A percentile compares a stretch with the other conserved stretches of the same genome.
phyloP scores from a whole-genome alignment of 2,888 invertebrate genomes.

The Schrankia costaestrigalis region DNA sequence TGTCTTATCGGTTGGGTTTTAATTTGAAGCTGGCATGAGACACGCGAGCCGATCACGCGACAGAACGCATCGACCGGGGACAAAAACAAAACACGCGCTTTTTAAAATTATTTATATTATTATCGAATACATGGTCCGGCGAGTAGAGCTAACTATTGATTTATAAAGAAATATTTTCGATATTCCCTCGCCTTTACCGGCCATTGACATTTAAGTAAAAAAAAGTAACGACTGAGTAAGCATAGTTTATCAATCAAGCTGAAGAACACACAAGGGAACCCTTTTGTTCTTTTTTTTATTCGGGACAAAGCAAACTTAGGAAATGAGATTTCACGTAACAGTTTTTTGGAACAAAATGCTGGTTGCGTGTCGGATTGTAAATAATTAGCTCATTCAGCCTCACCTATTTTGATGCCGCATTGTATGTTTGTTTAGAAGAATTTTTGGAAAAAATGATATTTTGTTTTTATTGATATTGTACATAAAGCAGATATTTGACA shows the following conservation, averaged over 20 bases:
- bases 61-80: slow-evolving; percentile 52
- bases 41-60: slow-evolving; percentile 78
- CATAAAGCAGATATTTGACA: slow-evolving; percentile 1
- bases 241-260: slow-evolving; percentile 43
- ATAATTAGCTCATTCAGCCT: slow-evolving; percentile 75
- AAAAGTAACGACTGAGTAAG: slow-evolving; percentile 37
- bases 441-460: slow-evolving; percentile 50
- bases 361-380: slow-evolving; percentile 76
- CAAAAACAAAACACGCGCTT: slow-evolving; percentile 41
- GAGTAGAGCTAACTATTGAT: slow-evolving; percentile 33
- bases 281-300: slow-evolving; percentile 54
- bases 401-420: slow-evolving; percentile 63
- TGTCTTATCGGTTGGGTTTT: slow-evolving; percentile 76
- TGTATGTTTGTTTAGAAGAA: slow-evolving; percentile 63
- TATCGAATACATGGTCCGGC: slow-evolving; percentile 39
- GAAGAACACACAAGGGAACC: slow-evolving; percentile 49
- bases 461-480: slow-evolving; percentile 38
- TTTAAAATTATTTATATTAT: slow-evolving; percentile 65
- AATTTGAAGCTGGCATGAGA: slow-evolving; percentile 76
- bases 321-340: slow-evolving; percentile 78
- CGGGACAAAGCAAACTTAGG: slow-evolving; percentile 68
- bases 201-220: slow-evolving; percentile 30
- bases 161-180: slow-evolving; percentile 34
- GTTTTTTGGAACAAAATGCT: slow-evolving; percentile 62
- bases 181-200: slow-evolving; percentile 20